Conservation (phyloP, 2,797 vertebrate species). For the Eremophila alpestris region DNA sequence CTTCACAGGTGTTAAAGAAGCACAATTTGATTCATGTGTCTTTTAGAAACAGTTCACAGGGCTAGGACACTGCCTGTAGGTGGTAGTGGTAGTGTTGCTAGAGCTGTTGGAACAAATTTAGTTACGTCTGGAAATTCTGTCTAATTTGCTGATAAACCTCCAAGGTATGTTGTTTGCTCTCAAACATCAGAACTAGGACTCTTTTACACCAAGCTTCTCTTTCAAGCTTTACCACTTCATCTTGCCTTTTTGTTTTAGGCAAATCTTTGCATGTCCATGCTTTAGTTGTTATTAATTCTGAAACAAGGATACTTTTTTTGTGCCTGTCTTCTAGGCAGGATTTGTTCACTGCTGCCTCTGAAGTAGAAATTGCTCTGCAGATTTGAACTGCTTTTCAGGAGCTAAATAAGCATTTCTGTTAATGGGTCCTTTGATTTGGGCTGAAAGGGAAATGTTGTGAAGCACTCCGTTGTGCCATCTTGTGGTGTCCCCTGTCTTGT, state of each 20-base stretch:
- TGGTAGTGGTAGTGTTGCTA: not conserved
- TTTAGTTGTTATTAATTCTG: not conserved
- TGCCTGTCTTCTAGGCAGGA: not conserved
- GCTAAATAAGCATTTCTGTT: not conserved
- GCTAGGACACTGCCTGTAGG: not conserved
- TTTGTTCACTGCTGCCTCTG: not conserved
- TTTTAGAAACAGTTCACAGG: not conserved
- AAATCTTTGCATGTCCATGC: not conserved
- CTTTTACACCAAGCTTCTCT: not conserved
- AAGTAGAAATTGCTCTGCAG: not conserved
- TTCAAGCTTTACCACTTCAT: not conserved
- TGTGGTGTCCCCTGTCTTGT: constrained; percentile 9
- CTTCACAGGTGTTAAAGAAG: not conserved
- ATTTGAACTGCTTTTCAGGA: not conserved
- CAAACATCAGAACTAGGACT: not conserved
- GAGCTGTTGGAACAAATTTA: not conserved
- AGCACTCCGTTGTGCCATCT: constrained; percentile 26
- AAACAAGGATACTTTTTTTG: not conserved
- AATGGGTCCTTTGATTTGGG: not conserved
- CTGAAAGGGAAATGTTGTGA: not conserved
- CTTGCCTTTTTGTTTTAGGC: not conserved
- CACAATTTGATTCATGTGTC: not conserved
- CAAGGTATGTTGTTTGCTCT: not conserved
- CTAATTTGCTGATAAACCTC: not conserved
- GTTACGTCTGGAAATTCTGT: not conserved